Evolutionary conservation across 1,140 invertebrate genomes (phyloP), one percentile per base, ranked within the genome.

Genomic region (Hormaphis cornu): DNA sequence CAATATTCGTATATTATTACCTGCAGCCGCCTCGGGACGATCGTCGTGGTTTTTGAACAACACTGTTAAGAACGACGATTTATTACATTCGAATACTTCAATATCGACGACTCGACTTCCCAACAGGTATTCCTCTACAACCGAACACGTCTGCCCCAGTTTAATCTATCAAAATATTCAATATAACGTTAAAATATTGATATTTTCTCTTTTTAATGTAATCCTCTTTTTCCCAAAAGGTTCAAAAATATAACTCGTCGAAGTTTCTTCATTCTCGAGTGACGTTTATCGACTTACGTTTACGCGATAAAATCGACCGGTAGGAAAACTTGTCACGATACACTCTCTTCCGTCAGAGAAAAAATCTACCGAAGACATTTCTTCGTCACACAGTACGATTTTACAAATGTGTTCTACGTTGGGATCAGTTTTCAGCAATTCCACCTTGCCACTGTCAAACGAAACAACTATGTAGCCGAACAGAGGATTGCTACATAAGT

Each of bases 301-400:
- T 10, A 66, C 35, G 14, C n/a, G 14, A 66, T 48, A 66, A 30
- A 66, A 66, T 22, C 44, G 28, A 4, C 61, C 61, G 1, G 61
- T 50, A 16, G 61, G 44, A 33, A 48, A 66, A 50, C 42, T 20
- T 12, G 20, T 33, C 14, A 46, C 61, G 3, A 35, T n/a, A n/a
- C 61, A 66, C 16, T 35, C 20, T 30, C n/a, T 44, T 22, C 44
- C 28, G 18, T 66, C 20, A 9, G 44, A 30, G 28, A 66, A 66
- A 33, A 66, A 66, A 6, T 22, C 16, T 22, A 66, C 28, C 4
- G 26, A 16, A 50, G 61, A 66, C 50, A 66, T 18, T 5, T 66
- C 61, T 50, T 66, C 42, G 16, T 66, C 42, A 10, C 61, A 66
- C 14, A 66, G 20, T 22, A 66, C 61, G 20, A 66, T 35, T 66